phyloP scores from a whole-genome alignment of 2,113 vertebrate species.

The Lophotis ruficrista region DNA sequence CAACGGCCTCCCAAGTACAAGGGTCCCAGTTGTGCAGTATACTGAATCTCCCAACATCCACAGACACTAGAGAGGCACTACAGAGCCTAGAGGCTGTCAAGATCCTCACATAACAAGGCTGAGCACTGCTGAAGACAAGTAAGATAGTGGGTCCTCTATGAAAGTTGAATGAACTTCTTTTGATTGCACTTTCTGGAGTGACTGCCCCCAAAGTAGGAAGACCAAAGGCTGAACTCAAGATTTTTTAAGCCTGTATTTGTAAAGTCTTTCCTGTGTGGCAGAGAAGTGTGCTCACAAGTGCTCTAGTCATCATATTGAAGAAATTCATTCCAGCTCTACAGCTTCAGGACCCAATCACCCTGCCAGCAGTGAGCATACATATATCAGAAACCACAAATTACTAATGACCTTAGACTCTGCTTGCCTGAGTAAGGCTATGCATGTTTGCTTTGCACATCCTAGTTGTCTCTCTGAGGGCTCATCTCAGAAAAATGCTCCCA shows the following conservation, averaged over 20 bases:
- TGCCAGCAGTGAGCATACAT: neutral
- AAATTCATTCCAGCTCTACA: neutral
- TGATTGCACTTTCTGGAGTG: neutral
- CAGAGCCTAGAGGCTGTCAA: neutral
- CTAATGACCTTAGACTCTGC: neutral
- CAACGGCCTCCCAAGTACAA: neutral
- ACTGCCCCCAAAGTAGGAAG: neutral
- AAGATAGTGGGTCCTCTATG: neutral
- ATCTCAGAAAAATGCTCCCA: neutral
- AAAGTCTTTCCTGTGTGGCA: neutral
- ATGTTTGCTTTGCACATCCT: neutral
- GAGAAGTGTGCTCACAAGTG: neutral
- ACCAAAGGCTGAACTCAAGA: neutral
- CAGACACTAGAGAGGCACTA: neutral
- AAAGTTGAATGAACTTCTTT: neutral
- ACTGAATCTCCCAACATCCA: rapidly evolving
- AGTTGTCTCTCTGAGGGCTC: neutral
- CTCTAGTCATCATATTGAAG: neutral
- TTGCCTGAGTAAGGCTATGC: neutral
- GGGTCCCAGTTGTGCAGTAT: neutral
- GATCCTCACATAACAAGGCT: neutral
- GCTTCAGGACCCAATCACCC: neutral
- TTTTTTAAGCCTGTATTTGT: neutral
- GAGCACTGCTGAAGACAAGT: neutral
- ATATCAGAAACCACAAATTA: neutral